Base-by-base conservation (phyloP, 2,797 vertebrate genomes). In the Mormyrus hasselquistii region DNA sequence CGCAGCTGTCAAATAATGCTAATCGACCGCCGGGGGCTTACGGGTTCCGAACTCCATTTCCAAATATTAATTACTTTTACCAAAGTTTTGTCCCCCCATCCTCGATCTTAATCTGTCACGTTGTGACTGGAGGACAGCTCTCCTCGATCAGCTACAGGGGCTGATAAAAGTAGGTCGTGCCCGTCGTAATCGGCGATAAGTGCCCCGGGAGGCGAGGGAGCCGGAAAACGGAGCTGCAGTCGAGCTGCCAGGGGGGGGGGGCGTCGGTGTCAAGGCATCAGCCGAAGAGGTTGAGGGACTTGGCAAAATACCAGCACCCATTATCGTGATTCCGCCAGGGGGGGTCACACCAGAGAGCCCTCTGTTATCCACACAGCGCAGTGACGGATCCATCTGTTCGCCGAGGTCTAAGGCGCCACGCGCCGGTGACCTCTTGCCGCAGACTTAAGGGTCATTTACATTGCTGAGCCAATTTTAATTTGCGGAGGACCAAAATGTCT, bases 291-390 rank as follows among this genome's bases (percentile, higher is more conserved):
- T 94, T 92, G 92, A 89, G 90, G 91, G 93, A 93, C 93, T 73
- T 34, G 93, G 93, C 92, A 92, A 93, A 90, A 93, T 94, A 94
- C 94, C 84, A 93, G 91, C 4, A 86, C 59, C 88, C 90, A 87
- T 91, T 93, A 88, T 83, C 90, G 62, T 91, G 91, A 93, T 91
- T 92, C 87, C 91, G 90, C 88, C 29, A 10, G 73, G 87, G 88
- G 88, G 83, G 88, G 19, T 62, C 57, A 62, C n/a, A 14, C 89
- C 93, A 90, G 87, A 87, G 91, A 91, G 92, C 92, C 89, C 90
- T 88, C 52, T 19, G 47, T 90, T 90, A 89, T 90, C 79, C 7
- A 82, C 84, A 57, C 55, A 76, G 90, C 87, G 9, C 16, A 25
- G 8, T 55, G 50, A 53, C 7, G 19, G 49, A 47, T 84, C 82